Percentiles rank a stretch among this genome's conserved stretches.
Conservation (phyloP, 2,888 invertebrate species). For the Idaea biselata region DNA sequence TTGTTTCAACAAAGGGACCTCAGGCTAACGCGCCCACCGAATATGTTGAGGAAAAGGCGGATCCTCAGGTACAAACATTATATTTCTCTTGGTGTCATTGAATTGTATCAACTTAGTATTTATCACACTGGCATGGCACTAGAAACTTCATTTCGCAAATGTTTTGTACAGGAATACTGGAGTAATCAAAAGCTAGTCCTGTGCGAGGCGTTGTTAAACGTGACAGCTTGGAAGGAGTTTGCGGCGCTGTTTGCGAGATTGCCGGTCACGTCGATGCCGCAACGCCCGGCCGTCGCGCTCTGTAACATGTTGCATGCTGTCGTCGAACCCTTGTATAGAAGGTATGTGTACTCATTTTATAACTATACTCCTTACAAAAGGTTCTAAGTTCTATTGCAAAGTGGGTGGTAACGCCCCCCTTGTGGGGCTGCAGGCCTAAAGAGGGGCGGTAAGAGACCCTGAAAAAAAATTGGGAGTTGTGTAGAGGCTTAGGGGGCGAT, state of each 20-base stretch:
- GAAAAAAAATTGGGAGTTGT: too few species aligned
- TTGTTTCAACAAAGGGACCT: constrained; percentile 90
- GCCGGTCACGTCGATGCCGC: constrained; percentile 89
- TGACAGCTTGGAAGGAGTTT: constrained; percentile 96
- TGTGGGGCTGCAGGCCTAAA: too few species aligned
- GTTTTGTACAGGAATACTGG: constrained; percentile 64
- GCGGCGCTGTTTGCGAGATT: constrained; percentile 88
- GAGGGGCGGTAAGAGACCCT: too few species aligned
- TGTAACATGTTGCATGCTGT: constrained; percentile 90
- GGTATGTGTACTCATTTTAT: constrained; percentile 57
- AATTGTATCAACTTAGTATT: too few species aligned
- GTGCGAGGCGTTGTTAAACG: constrained; percentile 91
- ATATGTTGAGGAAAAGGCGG: constrained; percentile 84
- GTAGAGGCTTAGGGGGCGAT: too few species aligned
- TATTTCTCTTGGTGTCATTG: neutral
- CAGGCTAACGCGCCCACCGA: constrained; percentile 86
- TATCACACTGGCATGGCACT: too few species aligned
- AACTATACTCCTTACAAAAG: too few species aligned
- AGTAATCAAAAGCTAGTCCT: constrained; percentile 96
- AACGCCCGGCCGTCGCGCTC: constrained; percentile 88
- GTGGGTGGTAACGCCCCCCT: too few species aligned
- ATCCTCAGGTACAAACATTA: constrained; percentile 78
- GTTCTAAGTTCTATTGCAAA: too few species aligned
- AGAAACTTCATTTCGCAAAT: too few species aligned
- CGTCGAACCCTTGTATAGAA: constrained; percentile 92